Conservation (phyloP, 2,113 vertebrate species). For the Chitala chitala region DNA sequence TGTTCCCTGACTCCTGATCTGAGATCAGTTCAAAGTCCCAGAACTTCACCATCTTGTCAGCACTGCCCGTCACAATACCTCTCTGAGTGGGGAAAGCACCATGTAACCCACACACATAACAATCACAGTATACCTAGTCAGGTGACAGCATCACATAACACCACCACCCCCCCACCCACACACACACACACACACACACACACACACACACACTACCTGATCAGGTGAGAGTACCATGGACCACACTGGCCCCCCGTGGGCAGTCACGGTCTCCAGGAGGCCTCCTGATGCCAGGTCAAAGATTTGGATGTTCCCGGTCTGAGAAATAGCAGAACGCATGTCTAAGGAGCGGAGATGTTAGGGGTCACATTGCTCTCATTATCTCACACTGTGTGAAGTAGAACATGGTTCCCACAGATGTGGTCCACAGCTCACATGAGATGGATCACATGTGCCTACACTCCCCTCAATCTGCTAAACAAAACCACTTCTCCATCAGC, state of each 20-base stretch:
- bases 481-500: too few species aligned
- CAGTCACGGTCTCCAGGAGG: constrained; percentile 71
- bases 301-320: constrained; percentile 90
- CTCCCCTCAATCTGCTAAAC: too few species aligned
- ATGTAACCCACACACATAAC: not conserved
- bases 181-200: constrained; percentile 13
- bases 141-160: too few species aligned
- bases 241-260: constrained; percentile 81
- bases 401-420: too few species aligned
- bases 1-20: constrained; percentile 67
- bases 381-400: too few species aligned
- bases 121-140: too few species aligned
- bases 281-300: constrained; percentile 87
- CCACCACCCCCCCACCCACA: too few species aligned
- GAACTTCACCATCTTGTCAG: constrained; percentile 91
- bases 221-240: constrained; percentile 85
- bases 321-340: constrained; percentile 10
- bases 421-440: too few species aligned
- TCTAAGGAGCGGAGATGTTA: not conserved
- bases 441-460: too few species aligned
- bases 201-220: constrained; percentile 65
- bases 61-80: constrained; percentile 85
- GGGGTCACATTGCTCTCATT: too few species aligned
- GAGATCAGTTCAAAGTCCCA: constrained; percentile 97
- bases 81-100: constrained; percentile 54